Conservation (phyloP, 2,888 invertebrate species). For the Cremastobaeus sp. region DNA sequence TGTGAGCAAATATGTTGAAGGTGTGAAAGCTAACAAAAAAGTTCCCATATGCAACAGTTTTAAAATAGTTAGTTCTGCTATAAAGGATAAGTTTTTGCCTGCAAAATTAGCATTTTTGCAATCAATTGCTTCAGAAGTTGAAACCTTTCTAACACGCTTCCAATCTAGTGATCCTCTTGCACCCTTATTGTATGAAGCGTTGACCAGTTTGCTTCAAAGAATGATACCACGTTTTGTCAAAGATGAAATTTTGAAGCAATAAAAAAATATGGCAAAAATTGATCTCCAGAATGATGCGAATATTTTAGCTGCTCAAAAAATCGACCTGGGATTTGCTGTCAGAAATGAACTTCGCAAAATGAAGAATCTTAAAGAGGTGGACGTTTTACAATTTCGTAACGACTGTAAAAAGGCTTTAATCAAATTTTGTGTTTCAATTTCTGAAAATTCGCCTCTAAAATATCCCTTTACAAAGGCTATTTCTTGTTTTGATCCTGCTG, state of each 20-base stretch:
- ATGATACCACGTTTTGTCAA: conserved; percentile 39
- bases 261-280: conserved; percentile 6
- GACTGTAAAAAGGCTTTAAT: conserved; percentile 24
- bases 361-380: conserved; percentile 21
- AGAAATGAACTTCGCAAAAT: conserved; percentile 12
- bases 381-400: conserved; percentile 27
- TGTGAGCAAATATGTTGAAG: conserved; percentile 56
- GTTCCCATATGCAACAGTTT: conserved; percentile 46
- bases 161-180: conserved; percentile 49
- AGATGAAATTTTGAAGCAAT: conserved; percentile 24
- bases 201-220: neutral
- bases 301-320: conserved; percentile 1
- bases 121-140: conserved; percentile 43
- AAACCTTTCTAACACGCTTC: conserved; percentile 56
- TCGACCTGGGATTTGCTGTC: conserved; percentile 40
- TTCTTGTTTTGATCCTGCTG: conserved; percentile 32
- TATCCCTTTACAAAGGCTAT: conserved; percentile 21
- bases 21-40: conserved; percentile 24
- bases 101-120: conserved; percentile 54
- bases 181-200: conserved; percentile 45
- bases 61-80: conserved; percentile 19
- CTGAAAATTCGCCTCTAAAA: conserved; percentile 26
- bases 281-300: conserved; percentile 22
- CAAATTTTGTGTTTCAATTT: conserved; percentile 23
- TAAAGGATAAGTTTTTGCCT: conserved; percentile 44